Base-by-base conservation (phyloP, 2,113 vertebrate species). In the Eulemur macaco region DNA sequence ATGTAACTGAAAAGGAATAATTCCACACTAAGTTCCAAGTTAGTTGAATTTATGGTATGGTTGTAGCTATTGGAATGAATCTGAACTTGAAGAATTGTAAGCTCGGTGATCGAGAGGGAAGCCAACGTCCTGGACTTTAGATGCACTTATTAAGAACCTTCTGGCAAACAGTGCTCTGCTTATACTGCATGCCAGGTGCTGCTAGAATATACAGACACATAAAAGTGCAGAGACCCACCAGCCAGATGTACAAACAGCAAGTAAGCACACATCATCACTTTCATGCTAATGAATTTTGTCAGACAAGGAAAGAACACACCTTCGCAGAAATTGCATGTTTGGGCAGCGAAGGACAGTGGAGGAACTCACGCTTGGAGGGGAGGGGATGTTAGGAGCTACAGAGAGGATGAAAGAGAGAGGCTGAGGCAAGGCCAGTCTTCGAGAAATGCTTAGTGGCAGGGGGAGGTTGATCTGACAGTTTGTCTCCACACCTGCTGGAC, bases 101-200 rank as follows among this genome's bases (percentile, higher is more conserved):
- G 29, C 39, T 77, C 23, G 1, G 4, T 54, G 58, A 23, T 25
- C 34, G 27, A 80, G 54, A n/a, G 42, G 50, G 83, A 88, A 60
- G 31, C 31, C 20, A 23, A 29, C 0, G 6, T 37, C 54, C 63
- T 60, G 56, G 6, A 31, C 29, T 64, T 50, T 14, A 23, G 0
- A 39, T 1, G 15, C 34, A 27, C 21, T 47, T 45, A 31, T 37
- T 0, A 39, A 34, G 56, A 88, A 29, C 50, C 29, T 42, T 4
- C 12, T 58, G 86, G 69, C 54, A 45, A 23, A 25, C 0, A 0
- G 37, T 17, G 52, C 52, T 85, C 42, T 71, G 64, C n/a, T 39
- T 20, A 21, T 3, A 39, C 12, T 12, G 7, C 0, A 1, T 29
- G 39, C 63, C 45, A 37, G 0, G 18, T 8, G 68, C 69, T 50